Evolutionary conservation across 2,797 vertebrate genomes (phyloP).

Genomic region (Lagodon rhomboides): DNA sequence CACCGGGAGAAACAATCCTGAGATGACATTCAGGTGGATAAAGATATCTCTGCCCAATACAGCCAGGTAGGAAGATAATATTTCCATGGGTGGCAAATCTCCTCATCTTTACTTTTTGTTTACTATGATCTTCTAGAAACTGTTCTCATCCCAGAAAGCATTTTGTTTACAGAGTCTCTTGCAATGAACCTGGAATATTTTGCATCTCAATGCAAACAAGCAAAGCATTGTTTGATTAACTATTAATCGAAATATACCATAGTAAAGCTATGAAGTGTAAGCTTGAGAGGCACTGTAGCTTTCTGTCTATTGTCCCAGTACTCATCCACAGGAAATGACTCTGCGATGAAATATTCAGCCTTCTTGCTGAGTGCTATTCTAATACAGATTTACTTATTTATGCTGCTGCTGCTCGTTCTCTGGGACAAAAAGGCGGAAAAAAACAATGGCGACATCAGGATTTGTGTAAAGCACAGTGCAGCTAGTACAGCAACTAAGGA

Average conservation of each 20-base stretch:
- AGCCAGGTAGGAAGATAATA: conserved; percentile 2
- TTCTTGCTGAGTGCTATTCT: conserved; percentile 70
- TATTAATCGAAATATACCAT: conserved; percentile 11
- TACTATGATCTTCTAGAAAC: conserved; percentile 8
- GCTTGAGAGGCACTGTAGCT: conserved; percentile 22
- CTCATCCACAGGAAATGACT: conserved; percentile 66
- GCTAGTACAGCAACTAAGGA: conserved; percentile 12
- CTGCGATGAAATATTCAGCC: conserved; percentile 78
- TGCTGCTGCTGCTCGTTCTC: conserved; percentile 55
- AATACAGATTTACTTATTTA: conserved; percentile 78
- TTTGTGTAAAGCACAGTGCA: conserved; percentile 24
- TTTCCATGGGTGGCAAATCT: conserved; percentile 25
- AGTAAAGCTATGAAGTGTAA: conserved; percentile 2
- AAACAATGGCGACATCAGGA: conserved; percentile 56
- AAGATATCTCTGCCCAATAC: conserved; percentile 35
- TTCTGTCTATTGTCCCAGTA: conserved; percentile 48
- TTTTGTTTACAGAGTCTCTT: conserved; percentile 30
- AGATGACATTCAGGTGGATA: conserved; percentile 40
- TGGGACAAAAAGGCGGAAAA: conserved; percentile 45
- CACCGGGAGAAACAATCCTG: conserved; percentile 29
- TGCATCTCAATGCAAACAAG: conserved; percentile 14
- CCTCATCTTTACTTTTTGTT: conserved; percentile 16
- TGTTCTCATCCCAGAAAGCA: background rate
- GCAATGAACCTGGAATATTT: background rate
- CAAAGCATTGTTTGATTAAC: background rate